These are phyloP conservation scores for Prolemur simus DNA, from an alignment of 2,113 vertebrate species.

Conservation along the genomic window DNA sequence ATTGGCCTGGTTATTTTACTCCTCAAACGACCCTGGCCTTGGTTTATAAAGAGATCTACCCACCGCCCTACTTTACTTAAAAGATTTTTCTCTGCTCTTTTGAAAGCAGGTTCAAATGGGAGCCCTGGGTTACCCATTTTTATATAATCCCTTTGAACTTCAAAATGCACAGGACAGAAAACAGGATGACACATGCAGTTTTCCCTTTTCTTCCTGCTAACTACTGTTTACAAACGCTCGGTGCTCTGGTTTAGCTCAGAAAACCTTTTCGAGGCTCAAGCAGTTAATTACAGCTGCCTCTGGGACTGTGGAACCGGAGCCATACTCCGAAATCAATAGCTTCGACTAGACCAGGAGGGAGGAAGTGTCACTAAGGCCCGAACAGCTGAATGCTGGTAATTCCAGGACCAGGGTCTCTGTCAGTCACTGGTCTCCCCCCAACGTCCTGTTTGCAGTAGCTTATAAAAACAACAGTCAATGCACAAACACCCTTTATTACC, in stretches of 20 bases:
- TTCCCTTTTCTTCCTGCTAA: constrained; percentile 75
- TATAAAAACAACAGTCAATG: not conserved
- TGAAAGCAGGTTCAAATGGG: constrained; percentile 79
- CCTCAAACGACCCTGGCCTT: constrained; percentile 55
- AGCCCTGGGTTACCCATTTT: constrained; percentile 77
- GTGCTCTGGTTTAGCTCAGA: constrained; percentile 65
- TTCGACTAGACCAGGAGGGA: constrained; percentile 32
- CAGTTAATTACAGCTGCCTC: constrained; percentile 73
- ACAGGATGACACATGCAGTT: constrained; percentile 73
- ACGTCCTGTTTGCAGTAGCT: not conserved
- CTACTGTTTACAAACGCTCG: constrained; percentile 77
- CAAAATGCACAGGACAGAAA: constrained; percentile 77
- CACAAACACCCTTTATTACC: not conserved
- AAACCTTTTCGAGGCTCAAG: constrained; percentile 64
- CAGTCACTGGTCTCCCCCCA: not conserved
- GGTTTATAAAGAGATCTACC: constrained; percentile 67
- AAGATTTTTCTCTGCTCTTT: constrained; percentile 74
- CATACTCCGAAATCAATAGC: constrained; percentile 34
- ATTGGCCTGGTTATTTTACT: not conserved
- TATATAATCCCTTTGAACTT: constrained; percentile 82
- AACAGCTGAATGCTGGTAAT: constrained; percentile 4
- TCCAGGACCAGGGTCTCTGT: not conserved
- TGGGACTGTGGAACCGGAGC: constrained; percentile 19
- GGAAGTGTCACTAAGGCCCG: not conserved
- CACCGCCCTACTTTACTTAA: constrained; percentile 76